Evolutionary conservation across 2,888 invertebrate genomes (phyloP), one percentile per base, ranked within the genome.

Genomic region (Amphimallon solstitiale): DNA sequence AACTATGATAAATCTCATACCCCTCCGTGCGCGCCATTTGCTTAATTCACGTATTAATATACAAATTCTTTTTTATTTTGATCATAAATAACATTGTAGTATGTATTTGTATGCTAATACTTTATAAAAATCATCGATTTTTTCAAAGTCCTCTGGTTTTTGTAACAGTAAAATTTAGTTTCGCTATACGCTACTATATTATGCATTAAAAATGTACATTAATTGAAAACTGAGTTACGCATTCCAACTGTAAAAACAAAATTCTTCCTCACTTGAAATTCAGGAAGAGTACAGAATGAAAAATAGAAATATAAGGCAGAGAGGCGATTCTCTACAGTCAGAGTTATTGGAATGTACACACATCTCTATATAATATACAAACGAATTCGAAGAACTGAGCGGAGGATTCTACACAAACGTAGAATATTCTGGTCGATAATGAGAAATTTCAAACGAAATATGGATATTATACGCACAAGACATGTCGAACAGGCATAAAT

Each of bases 401-500:
- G 9, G 43, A 15, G 38, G 43, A 43, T 59, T 59, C 56, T 54
- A 54, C 37, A 43, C 56, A 59, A 59, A 59, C 56, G 43, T 34
- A 15, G 34, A 59, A 19, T 43, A 17, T 51, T 29, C 43, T 23
- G 29, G 34, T 59, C 23, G 23, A 21, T 29, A 59, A 59, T 17
- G 15, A 29, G 56, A 59, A 43, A 59, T 59, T 59, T 59, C 43
- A 43, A 43, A 59, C 38, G 54, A 54, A 54, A 38, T 54, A 54
- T 54, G 21, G 54, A 54, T 38, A 38, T 54, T 54, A 54, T 54
- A 54, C 38, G 19, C 38, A 54, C 54, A 54, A 10, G 56, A 40
- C 56, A 56, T 56, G 40, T 23, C 23, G 56, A 43, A 23, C 43
- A 59, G 43, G 43, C 43, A 59, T 59, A 59, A 59, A 29, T 59